Base-by-base conservation (phyloP, 2,797 vertebrate genomes). In the Acanthopagrus latus region DNA sequence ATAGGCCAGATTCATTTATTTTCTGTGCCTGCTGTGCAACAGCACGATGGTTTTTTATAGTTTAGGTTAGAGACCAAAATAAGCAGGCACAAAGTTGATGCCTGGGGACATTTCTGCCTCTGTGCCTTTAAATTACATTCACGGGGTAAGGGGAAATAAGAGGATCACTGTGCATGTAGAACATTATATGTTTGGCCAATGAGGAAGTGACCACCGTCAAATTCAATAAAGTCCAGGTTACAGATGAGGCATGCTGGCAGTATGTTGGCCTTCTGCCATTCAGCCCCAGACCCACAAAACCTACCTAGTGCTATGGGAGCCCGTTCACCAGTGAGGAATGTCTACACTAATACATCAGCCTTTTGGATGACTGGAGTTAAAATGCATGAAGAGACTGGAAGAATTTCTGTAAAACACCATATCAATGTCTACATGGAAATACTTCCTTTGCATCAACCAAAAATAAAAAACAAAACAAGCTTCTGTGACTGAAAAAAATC, bases 261-360 rank as follows among this genome's bases (percentile, higher is more conserved):
- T 48, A 21, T 4, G 54, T 57, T 86, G 67, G 81, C 70, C 27
- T 52, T 72, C 33, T 60, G 80, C 74, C 81, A 82, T 74, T 14
- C 64, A 48, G 65, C 43, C 55, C 38, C 51, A 60, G 71, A 86
- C 54, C 50, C 59, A 84, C 87, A 90, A 70, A 83, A 65, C n/a
- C 62, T 17, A 65, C 74, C 79, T 79, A 48, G 59, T 66, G 46
- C 68, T 21, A 67, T 63, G 74, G 72, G 64, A 89, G 78, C 58
- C 58, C 63, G 60, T 67, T 81, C 83, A 78, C 70, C 60, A 65
- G 62, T 14, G 17, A 43, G 80, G 62, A 64, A 78, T 54, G 16
- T 56, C 60, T 77, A 74, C 47, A 56, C 64, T 83, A 75, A 79
- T 69, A 81, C 50, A 77, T 0, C 10, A 27, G 25, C 68, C 29